A percentile compares a stretch with the other conserved stretches of the same genome.
These are phyloP conservation scores for Mylabris phalerata DNA, from an alignment of 1,140 invertebrate species.

Conservation along the genomic window DNA sequence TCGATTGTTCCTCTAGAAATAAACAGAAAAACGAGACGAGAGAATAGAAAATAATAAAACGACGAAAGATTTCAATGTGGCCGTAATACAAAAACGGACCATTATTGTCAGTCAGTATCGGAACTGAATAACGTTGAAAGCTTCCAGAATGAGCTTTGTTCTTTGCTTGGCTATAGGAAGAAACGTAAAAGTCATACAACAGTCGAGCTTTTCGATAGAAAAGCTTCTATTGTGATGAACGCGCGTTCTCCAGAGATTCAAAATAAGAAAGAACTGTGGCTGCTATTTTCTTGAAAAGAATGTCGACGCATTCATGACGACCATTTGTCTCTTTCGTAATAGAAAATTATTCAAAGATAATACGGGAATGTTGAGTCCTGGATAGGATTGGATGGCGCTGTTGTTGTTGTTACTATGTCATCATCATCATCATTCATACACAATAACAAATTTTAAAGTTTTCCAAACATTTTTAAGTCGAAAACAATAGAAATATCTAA, in stretches of 20 bases:
- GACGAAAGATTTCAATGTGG: slow-evolving; percentile 22
- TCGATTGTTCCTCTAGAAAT: too few species aligned
- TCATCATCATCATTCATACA: too few species aligned
- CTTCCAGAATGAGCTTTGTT: slow-evolving; percentile 39
- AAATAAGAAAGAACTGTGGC: slow-evolving; percentile 35
- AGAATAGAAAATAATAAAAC: too few species aligned
- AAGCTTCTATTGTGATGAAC: slow-evolving; percentile 32
- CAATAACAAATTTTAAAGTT: too few species aligned
- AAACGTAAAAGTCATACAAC: slow-evolving; percentile 41
- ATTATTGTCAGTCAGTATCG: slow-evolving; percentile 39
- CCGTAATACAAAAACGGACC: slow-evolving; percentile 32
- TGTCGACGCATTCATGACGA: slow-evolving; percentile 25
- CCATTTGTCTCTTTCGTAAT: slow-evolving; percentile 19
- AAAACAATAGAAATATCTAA: too few species aligned
- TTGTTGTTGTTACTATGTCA: too few species aligned
- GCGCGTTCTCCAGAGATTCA: slow-evolving; percentile 36
- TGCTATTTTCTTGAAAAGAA: slow-evolving; percentile 33
- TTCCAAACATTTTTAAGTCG: too few species aligned
- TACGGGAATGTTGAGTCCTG: neutral
- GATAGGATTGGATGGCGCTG: too few species aligned
- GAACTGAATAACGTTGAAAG: slow-evolving; percentile 38
- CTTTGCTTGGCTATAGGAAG: slow-evolving; percentile 34
- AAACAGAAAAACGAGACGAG: too few species aligned
- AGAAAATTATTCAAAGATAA: slow-evolving; percentile 14
- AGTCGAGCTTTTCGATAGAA: slow-evolving; percentile 35